Base-by-base conservation (phyloP, 2,797 vertebrate species). In the Enteromius paludinosus region DNA sequence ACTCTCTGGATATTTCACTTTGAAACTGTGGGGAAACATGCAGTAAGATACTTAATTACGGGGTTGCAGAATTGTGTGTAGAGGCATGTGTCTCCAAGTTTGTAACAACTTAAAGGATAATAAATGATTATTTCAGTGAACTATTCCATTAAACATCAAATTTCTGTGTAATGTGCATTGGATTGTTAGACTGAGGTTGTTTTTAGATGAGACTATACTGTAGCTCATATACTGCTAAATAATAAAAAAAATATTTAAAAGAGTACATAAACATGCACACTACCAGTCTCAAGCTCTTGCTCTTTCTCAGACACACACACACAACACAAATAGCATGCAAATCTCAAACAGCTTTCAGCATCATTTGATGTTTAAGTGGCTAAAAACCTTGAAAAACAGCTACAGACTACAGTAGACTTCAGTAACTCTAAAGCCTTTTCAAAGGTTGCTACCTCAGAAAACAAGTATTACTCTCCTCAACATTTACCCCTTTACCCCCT, bases 401-500 rank as follows among this genome's bases (percentile, higher is more conserved):
- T 18, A 35, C 12, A 59, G 30, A 64, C 38, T 38, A 38, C 8
- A 38, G 8, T 6, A 47, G 64, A 56, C 41, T 62, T 28, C 47
- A 52, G 64, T 52, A 35, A 78, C 75, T 75, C 54, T 56, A n/a
- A 20, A 14, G 69, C 18, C 43, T 73, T 52, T 66, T 49, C 43
- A 54, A 76, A 71, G 71, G 47, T 49, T 38, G 56, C 30, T 52
- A 49, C 47, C 33, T 66, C 14, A 45, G 11, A 45, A 52, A 20
- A 25, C n/a, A 75, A 68, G 47, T 15, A 79, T 49, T 28, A 66
- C 41, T 78, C 20, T 54, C 52, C 66, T 77, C 73, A 74, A 78
- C 41, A 62, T 47, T 59, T 20, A 30, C 30, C 23, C 23, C 54
- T 87, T 81, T n/a, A n/a, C n/a, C n/a, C n/a, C 90, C 82, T 90